Base-by-base conservation (phyloP, 92 coral and sea anemone species). In the Isaurus tuberculatus region DNA sequence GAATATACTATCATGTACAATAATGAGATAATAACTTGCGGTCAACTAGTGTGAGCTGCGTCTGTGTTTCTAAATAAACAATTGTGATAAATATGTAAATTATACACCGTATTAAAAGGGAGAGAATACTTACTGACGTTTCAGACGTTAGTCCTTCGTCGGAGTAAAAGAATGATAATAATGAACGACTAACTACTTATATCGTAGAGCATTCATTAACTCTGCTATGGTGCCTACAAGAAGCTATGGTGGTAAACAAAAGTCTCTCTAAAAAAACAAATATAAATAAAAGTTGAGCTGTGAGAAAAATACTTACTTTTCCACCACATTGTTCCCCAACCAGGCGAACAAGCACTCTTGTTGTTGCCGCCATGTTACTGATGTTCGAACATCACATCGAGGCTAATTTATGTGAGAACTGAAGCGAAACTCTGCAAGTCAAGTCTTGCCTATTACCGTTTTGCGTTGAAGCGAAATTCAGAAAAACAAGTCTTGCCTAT, bases 291-390 rank as follows among this genome's bases (percentile, higher is more conserved):
- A 66, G 40, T 66, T 28, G 72, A 66, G 10, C 40, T 66, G 72
- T 32, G 17, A 9, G 72, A 32, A 66, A 32, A 66, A 66, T 65
- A 65, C 70, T 27, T 66, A 66, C 43, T 66, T 66, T 66, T 66
- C 72, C 72, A 28, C 43, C 72, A 66, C 26, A 29, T 66, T 66
- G 19, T 66, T 66, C 72, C 40, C 42, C 72, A 34, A 13, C 72
- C 20, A 66, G 40, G 34, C 72, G 72, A 66, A 15, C 72, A 66
- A 66, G 72, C 31, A 66, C 44, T 66, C 43, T 66, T 16, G 65
- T 66, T 16, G 65, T 17, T 0, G 70, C 70, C 70, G 36, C 70
- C 70, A 27, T 37, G 43, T 65, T 10, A 63, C 28, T 28, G 16
- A 65, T 66, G 43, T 66, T 66, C 40, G 1, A 66, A 37, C 31